A percentile compares a stretch with the other conserved stretches of the same genome.
Evolutionary conservation across 2,113 vertebrate genomes (phyloP).

Genomic region (Nipponia nippon): DNA sequence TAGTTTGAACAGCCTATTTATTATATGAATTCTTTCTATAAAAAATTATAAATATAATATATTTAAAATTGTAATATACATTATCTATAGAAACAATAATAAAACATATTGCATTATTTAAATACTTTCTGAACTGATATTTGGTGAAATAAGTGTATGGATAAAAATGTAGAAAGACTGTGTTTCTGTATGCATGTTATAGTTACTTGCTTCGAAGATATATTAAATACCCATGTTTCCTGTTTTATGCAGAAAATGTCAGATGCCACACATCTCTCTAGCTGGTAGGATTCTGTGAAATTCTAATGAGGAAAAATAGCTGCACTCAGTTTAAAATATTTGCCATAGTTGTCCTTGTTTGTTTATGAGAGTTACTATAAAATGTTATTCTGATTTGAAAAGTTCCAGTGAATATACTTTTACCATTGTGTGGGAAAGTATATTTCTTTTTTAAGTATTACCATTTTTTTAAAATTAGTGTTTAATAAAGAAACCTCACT

Average conservation of each 20-base stretch:
- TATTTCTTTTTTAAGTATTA: background rate
- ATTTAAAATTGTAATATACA: background rate
- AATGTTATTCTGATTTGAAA: background rate
- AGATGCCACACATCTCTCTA: background rate
- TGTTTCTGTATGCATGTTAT: background rate
- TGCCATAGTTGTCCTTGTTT: background rate
- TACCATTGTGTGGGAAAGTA: background rate
- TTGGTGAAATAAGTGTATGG: background rate
- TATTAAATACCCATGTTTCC: background rate
- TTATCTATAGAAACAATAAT: background rate
- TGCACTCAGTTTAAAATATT: background rate
- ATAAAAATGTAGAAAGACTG: background rate
- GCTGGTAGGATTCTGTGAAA: background rate
- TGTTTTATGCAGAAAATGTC: background rate
- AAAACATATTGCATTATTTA: background rate
- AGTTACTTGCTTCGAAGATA: background rate
- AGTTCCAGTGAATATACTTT: background rate
- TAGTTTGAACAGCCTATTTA: background rate
- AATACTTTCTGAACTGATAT: background rate
- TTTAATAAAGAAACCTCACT: conserved; percentile 26
- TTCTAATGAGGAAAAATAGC: background rate
- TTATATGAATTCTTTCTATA: background rate
- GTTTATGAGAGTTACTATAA: background rate
- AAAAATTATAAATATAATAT: background rate
- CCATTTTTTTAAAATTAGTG: background rate